These are phyloP conservation scores for Siderastrea radians DNA, from an alignment of 92 coral and sea anemone species.

Conservation along the genomic window DNA sequence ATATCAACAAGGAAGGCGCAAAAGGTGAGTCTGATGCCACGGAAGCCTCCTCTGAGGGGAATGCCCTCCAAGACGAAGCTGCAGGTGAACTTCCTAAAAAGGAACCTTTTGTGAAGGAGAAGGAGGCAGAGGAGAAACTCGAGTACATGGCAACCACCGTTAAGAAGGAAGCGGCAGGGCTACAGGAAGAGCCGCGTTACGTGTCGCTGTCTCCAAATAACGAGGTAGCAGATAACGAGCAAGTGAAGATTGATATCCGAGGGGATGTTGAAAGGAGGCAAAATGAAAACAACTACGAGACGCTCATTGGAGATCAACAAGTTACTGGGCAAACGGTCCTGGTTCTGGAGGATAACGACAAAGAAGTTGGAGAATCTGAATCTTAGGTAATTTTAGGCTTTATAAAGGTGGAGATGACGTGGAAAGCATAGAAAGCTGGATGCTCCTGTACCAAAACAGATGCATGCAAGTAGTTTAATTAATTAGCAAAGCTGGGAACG, in stretches of 20 bases:
- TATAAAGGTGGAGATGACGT: background rate
- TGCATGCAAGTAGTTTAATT: too few species aligned
- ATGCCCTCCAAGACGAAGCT: background rate
- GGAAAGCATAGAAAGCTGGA: background rate
- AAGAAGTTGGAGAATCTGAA: background rate
- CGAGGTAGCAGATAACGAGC: background rate
- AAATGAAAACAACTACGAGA: background rate
- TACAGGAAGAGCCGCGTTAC: slow-evolving; percentile 18
- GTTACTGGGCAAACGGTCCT: slow-evolving; percentile 1
- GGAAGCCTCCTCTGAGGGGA: background rate
- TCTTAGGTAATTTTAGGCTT: background rate
- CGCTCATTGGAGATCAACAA: background rate
- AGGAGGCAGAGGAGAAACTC: background rate
- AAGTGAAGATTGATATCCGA: slow-evolving; percentile 6
- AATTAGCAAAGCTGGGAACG: too few species aligned
- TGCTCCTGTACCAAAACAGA: background rate
- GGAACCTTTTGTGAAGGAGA: slow-evolving; percentile 7
- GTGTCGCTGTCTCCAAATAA: background rate
- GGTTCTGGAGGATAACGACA: slow-evolving; percentile 2
- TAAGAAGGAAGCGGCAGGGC: background rate
- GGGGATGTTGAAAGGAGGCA: background rate
- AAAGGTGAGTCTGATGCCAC: background rate
- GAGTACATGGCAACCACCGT: background rate
- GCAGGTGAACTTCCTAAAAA: slow-evolving; percentile 27
- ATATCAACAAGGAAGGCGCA: background rate